Evolutionary conservation across 2,888 invertebrate genomes (phyloP).

Genomic region (Ormia ochracea): DNA sequence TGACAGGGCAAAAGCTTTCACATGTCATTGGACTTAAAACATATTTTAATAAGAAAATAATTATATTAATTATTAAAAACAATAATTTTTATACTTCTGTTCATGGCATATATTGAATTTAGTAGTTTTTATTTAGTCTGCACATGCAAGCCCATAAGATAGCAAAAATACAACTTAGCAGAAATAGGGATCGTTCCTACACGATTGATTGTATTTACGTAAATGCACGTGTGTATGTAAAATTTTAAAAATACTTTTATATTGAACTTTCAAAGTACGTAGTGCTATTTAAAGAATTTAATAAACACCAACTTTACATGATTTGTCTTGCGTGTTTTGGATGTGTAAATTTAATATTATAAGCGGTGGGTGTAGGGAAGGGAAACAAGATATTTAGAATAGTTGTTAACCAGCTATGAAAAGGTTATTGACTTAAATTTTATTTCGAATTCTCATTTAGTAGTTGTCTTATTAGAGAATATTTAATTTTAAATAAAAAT

Average conservation of each 20-base stretch:
- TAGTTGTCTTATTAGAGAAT: too few relatives aligned
- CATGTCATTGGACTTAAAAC: not conserved
- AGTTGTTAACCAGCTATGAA: too few relatives aligned
- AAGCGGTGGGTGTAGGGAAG: too few relatives aligned
- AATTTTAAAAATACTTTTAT: not conserved
- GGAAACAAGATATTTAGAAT: too few relatives aligned
- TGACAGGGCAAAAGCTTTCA: constrained; percentile 12
- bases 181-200: not conserved
- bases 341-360: not conserved
- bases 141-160: not conserved
- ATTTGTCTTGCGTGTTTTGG: not conserved
- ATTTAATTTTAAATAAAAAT: too few relatives aligned
- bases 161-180: not conserved
- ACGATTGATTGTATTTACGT: not conserved
- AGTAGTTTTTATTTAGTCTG: not conserved
- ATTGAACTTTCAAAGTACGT: not conserved
- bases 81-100: not conserved
- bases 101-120: not conserved
- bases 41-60: constrained; percentile 22
- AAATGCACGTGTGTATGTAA: not conserved
- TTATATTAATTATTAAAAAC: constrained; percentile 43
- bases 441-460: too few relatives aligned
- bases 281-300: constrained; percentile 1
- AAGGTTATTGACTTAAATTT: too few relatives aligned
- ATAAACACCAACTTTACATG: not conserved